Conservation (phyloP, 2,888 invertebrate species). For the Luperina nickerlii region DNA sequence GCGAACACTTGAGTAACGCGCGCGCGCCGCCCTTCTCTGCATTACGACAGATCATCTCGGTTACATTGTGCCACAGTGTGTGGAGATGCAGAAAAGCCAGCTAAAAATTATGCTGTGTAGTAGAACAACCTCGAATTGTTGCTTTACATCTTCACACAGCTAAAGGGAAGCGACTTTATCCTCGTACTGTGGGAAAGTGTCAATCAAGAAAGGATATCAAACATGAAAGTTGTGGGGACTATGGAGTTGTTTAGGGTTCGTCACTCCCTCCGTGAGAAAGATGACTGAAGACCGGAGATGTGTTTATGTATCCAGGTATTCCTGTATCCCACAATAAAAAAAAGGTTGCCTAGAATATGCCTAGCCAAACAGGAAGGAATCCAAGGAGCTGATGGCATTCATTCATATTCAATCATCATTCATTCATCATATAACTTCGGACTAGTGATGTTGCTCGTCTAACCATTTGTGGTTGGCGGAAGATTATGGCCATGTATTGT, state of each 20-base stretch:
- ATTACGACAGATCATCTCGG: constrained; percentile 66
- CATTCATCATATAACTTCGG: neutral
- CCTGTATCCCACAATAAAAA: too few relatives aligned
- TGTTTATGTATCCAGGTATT: neutral
- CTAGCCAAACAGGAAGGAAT: neutral
- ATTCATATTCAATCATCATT: neutral
- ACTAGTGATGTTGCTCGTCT: neutral
- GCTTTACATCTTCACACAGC: neutral
- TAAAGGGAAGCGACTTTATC: neutral
- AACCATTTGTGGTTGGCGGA: neutral
- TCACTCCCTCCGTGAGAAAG: neutral
- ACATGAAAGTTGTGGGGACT: neutral
- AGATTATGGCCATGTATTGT: neutral
- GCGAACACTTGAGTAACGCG: constrained; percentile 48
- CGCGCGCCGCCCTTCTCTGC: constrained; percentile 52
- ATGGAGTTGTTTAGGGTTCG: neutral
- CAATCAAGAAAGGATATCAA: neutral
- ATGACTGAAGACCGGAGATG: neutral
- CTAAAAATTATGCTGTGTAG: neutral
- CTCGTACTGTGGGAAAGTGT: neutral
- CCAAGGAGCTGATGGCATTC: neutral
- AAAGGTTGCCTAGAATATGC: too few relatives aligned
- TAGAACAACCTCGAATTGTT: neutral
- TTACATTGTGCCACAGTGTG: constrained; percentile 28
- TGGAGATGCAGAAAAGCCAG: constrained; percentile 39